Evolutionary conservation across 2,888 invertebrate species (phyloP).

Genomic region (Slavum lentiscoides): DNA sequence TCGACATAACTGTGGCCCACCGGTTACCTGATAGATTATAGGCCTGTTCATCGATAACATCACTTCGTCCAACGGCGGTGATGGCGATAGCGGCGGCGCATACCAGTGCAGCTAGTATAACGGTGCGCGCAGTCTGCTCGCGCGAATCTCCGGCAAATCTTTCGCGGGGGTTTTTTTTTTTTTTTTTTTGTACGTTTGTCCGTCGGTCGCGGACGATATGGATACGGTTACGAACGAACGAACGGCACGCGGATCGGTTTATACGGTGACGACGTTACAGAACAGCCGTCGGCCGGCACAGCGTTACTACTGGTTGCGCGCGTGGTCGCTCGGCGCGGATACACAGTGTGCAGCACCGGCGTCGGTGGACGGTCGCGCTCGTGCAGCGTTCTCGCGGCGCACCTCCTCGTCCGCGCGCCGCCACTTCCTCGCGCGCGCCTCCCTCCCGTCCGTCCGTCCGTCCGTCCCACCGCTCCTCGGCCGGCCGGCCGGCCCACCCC

Average conservation of each 20-base stretch:
- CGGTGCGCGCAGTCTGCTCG: neutral
- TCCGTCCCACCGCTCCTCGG: too few relatives aligned
- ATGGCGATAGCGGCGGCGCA: slow-evolving; percentile 28
- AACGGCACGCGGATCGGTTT: too few relatives aligned
- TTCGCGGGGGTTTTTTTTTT: too few relatives aligned
- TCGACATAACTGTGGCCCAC: too few relatives aligned
- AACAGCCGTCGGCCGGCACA: neutral
- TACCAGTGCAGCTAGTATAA: slow-evolving; percentile 23
- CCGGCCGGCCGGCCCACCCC: too few relatives aligned
- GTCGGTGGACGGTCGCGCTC: neutral
- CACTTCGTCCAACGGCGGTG: slow-evolving; percentile 39
- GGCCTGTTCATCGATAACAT: slow-evolving; percentile 53
- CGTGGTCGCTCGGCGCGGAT: neutral
- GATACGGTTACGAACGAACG: too few relatives aligned
- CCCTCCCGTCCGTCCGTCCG: neutral
- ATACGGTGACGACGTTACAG: neutral
- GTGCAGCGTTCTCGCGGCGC: neutral
- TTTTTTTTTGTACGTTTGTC: too few relatives aligned
- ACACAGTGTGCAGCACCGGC: neutral
- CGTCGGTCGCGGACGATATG: too few relatives aligned
- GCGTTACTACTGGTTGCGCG: slow-evolving; percentile 17
- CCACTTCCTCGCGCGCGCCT: too few relatives aligned
- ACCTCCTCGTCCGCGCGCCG: too few relatives aligned
- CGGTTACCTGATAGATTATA: slow-evolving; percentile 40
- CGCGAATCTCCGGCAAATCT: too few relatives aligned